phyloP scores from a whole-genome alignment of 2,888 invertebrate species.

The Liodrosophila aerea region DNA sequence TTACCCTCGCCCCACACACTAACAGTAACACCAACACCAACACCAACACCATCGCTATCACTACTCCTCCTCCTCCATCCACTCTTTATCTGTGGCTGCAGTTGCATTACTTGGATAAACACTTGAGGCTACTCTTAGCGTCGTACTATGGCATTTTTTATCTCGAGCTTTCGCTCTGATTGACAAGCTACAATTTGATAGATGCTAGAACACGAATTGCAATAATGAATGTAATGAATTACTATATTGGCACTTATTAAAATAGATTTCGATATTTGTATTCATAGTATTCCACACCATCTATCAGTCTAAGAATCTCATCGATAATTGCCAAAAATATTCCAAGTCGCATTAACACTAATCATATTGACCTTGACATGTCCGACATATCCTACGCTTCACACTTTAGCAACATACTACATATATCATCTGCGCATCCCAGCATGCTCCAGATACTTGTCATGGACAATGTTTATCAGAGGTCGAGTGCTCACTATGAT shows the following conservation, averaged over 20 bases:
- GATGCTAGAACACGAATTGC: neutral
- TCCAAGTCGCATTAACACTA: neutral
- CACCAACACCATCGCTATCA: too few relatives aligned
- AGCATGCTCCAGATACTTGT: constrained; percentile 4
- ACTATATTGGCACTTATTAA: too few relatives aligned
- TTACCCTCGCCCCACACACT: too few relatives aligned
- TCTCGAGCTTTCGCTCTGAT: neutral
- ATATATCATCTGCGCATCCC: too few relatives aligned
- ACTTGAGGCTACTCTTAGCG: constrained; percentile 35
- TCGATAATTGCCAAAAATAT: constrained; percentile 14
- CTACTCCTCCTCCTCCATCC: neutral
- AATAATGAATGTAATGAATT: too few relatives aligned
- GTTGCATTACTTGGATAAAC: constrained; percentile 34
- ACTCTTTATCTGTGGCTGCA: constrained; percentile 14
- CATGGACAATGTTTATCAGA: neutral
- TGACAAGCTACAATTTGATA: constrained; percentile 17
- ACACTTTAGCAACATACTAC: neutral
- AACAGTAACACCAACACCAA: too few relatives aligned
- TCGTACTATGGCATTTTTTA: constrained; percentile 8
- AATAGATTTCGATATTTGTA: too few relatives aligned
- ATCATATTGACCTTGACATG: constrained; percentile 4
- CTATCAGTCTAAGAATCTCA: constrained; percentile 4
- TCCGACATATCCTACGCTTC: neutral
- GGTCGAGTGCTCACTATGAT: constrained; percentile 18
- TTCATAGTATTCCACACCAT: neutral